These are phyloP conservation scores for Neosilurus mollespiculum DNA, from an alignment of 2,797 vertebrate genomes.

Conservation along the genomic window DNA sequence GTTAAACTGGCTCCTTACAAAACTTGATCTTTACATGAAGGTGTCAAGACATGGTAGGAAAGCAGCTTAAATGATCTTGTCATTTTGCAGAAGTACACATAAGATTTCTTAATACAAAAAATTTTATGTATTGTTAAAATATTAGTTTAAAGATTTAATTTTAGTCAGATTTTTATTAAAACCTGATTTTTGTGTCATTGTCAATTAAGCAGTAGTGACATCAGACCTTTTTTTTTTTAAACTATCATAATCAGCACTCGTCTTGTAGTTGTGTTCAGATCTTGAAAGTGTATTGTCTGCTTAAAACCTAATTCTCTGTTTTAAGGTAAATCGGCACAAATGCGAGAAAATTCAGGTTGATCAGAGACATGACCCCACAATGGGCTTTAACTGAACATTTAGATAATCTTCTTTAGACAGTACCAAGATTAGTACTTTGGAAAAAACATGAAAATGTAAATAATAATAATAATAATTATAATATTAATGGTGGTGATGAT, in stretches of 20 bases:
- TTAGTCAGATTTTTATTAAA: not conserved
- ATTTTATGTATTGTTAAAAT: too few species aligned
- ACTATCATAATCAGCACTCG: not conserved
- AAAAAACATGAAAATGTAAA: not conserved
- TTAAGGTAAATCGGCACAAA: conserved; percentile 38
- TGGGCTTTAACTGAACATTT: conserved; percentile 59
- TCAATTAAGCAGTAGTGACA: not conserved
- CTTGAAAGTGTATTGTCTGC: not conserved
- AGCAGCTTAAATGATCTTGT: not conserved
- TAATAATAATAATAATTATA: too few species aligned
- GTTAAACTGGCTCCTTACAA: not conserved
- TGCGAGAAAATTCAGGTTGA: conserved; percentile 27
- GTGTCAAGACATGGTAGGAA: not conserved
- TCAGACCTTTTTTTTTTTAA: not conserved
- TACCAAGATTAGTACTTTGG: not conserved
- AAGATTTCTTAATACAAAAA: too few species aligned
- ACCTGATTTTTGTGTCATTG: not conserved
- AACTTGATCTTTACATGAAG: not conserved
- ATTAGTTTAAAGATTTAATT: not conserved
- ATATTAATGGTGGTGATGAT: too few species aligned
- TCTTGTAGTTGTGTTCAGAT: not conserved
- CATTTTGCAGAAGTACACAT: not conserved
- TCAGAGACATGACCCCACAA: conserved; percentile 42
- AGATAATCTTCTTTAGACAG: not conserved
- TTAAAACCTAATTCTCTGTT: not conserved